Evolutionary conservation across 2,888 invertebrate species (phyloP), one percentile per base, ranked within the genome.

Genomic region (Biston stratarius): DNA sequence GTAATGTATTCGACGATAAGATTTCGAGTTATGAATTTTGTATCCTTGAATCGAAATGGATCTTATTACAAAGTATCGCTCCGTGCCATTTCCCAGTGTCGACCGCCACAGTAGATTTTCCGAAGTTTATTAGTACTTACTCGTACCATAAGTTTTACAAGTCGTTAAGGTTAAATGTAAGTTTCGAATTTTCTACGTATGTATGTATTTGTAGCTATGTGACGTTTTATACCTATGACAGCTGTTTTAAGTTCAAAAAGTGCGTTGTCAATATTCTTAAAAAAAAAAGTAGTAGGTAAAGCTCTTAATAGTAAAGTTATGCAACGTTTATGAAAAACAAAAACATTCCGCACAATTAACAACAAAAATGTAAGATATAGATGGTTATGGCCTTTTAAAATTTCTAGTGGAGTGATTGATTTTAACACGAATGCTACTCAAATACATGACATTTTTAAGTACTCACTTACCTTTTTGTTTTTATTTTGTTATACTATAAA

Each of bases 131-230:
- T 63, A 49, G 34, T 44, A 62, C 38, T 47, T 60, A 60, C 49
- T 24, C 24, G 24, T 24, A 38, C 38, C 48, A 69, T 69, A 70
- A 61, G 64, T 52, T 65, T 70, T 60, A 42, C 58, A 60, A 64
- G 60, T 47, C 53, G 60, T 63, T 63, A 71, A 70, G 60, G 51
- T 67, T 53, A 60, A 61, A 70, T 67, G 76, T 77, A 77, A 74
- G 69, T 78, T 83, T 79, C 66, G 69, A 81, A 77, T 80, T 81
- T 82, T 80, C 79, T 79, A 78, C 77, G 73, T 76, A 70, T 74
- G 69, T 45, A 45, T 74, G 67, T 74, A 80, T 62, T 49, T 62
- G 67, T 68, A 68, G 63, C 44, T 40, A 60, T 55, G 63, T 64
- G 67, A 60, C 60, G 60, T 75, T 65, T 77, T 74, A 61, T 74